Evolutionary conservation across 2,113 vertebrate species (phyloP).

Genomic region (Alouatta palliata): DNA sequence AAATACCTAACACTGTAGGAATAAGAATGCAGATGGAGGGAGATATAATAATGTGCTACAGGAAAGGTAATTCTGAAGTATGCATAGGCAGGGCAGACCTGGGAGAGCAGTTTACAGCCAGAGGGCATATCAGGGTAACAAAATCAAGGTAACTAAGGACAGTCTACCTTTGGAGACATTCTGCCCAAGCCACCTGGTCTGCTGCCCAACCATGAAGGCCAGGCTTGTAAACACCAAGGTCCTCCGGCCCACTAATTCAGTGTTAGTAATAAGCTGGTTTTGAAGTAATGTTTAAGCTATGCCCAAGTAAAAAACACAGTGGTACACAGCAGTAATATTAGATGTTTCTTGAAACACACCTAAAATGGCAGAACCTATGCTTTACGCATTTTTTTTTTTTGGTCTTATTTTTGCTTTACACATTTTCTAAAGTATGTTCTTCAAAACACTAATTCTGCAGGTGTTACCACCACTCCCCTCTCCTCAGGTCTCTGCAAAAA

Average conservation of each 20-base stretch:
- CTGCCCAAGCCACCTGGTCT: neutral
- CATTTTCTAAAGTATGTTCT: conserved; percentile 48
- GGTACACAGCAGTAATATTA: neutral
- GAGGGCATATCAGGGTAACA: neutral
- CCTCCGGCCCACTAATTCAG: neutral
- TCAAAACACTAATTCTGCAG: neutral
- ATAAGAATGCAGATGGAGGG: neutral
- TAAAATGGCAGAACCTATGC: neutral
- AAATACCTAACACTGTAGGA: neutral
- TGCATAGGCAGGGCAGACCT: neutral
- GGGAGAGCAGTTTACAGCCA: neutral
- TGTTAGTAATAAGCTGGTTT: neutral
- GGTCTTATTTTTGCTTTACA: neutral
- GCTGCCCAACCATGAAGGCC: neutral
- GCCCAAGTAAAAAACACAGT: conserved; percentile 28
- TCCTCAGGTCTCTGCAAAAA: neutral
- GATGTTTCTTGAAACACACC: conserved; percentile 33
- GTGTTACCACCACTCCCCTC: neutral
- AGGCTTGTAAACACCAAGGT: neutral
- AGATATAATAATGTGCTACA: neutral
- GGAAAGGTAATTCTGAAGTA: conserved; percentile 4
- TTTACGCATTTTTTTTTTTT: neutral
- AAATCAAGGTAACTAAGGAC: neutral
- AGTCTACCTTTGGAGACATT: neutral
- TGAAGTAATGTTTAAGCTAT: neutral